Percentiles rank a stretch among this genome's conserved stretches.
These are phyloP conservation scores for Corythucha ciliata DNA, from an alignment of 2,888 invertebrate genomes.

Conservation along the genomic window DNA sequence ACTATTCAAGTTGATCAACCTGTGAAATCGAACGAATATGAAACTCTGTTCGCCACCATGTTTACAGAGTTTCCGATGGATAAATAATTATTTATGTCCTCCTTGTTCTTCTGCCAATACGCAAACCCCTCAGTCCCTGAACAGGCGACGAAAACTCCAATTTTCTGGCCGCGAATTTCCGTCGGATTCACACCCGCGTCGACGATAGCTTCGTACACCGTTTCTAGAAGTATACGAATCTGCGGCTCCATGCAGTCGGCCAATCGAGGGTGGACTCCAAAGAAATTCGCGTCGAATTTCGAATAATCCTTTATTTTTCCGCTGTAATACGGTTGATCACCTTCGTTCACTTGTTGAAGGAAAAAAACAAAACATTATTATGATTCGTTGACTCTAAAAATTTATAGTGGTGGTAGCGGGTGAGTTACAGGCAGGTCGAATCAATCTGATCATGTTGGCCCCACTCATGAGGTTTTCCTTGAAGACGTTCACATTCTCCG, in stretches of 20 bases:
- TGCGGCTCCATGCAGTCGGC: slow-evolving; percentile 89
- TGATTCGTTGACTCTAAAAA: too few species aligned
- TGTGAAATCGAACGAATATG: slow-evolving; percentile 88
- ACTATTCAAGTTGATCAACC: too few species aligned
- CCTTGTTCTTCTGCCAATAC: slow-evolving; percentile 75
- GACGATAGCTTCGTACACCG: slow-evolving; percentile 81
- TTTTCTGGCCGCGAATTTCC: slow-evolving; percentile 73
- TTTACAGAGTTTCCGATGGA: slow-evolving; percentile 88
- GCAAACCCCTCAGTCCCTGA: too few species aligned
- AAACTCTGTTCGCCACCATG: slow-evolving; percentile 95
- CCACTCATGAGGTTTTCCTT: too few species aligned
- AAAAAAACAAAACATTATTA: too few species aligned
- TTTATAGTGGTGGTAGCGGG: too few species aligned
- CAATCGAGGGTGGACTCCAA: slow-evolving; percentile 85
- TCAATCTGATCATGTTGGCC: too few species aligned
- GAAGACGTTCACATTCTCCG: too few species aligned
- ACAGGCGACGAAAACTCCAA: slow-evolving; percentile 93
- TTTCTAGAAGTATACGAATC: slow-evolving; percentile 76
- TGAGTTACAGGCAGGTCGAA: too few species aligned
- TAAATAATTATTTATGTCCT: slow-evolving; percentile 77
- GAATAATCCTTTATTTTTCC: slow-evolving; percentile 74
- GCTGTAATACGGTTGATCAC: too few species aligned
- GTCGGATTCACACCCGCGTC: slow-evolving; percentile 78
- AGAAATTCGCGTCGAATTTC: slow-evolving; percentile 80
- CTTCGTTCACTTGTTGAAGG: too few species aligned